These are phyloP conservation scores for Cartodere bifasciata DNA, from an alignment of 2,888 invertebrate genomes.

Conservation along the genomic window DNA sequence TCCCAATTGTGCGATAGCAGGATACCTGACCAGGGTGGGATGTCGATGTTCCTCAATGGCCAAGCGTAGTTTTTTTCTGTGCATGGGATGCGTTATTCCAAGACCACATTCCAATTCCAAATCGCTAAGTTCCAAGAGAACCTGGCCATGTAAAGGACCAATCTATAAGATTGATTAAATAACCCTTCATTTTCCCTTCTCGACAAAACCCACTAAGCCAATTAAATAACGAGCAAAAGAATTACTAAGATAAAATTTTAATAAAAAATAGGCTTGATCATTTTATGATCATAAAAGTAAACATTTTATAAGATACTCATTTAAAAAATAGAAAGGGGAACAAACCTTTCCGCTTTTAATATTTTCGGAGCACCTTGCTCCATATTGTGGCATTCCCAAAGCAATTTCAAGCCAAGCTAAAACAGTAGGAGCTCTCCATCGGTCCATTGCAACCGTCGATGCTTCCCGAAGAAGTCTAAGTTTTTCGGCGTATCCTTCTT, in stretches of 20 bases:
- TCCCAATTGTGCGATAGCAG: conserved; percentile 73
- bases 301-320: conserved; percentile 1
- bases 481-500: conserved; percentile 65
- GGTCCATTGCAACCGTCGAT: conserved; percentile 69
- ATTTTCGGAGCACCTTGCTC: conserved; percentile 80
- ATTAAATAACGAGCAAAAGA: conserved; percentile 9
- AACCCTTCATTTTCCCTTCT: conserved; percentile 20
- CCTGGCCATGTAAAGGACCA: conserved; percentile 61
- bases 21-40: conserved; percentile 76
- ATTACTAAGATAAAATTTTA: background rate
- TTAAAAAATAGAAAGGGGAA: conserved; percentile 3
- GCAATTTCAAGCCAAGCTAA: conserved; percentile 91
- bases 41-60: conserved; percentile 88
- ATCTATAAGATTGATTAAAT: conserved; percentile 47
- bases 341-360: conserved; percentile 88
- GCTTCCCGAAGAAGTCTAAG: conserved; percentile 67
- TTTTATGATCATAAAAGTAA: too few species aligned
- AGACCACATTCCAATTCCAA: conserved; percentile 82
- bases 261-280: background rate
- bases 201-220: conserved; percentile 16
- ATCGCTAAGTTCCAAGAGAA: conserved; percentile 82
- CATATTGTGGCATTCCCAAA: conserved; percentile 89
- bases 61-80: conserved; percentile 80
- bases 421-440: conserved; percentile 88
- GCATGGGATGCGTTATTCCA: conserved; percentile 86